Evolutionary conservation across 2,888 invertebrate species (phyloP).

Genomic region (Cistogaster globosa): DNA sequence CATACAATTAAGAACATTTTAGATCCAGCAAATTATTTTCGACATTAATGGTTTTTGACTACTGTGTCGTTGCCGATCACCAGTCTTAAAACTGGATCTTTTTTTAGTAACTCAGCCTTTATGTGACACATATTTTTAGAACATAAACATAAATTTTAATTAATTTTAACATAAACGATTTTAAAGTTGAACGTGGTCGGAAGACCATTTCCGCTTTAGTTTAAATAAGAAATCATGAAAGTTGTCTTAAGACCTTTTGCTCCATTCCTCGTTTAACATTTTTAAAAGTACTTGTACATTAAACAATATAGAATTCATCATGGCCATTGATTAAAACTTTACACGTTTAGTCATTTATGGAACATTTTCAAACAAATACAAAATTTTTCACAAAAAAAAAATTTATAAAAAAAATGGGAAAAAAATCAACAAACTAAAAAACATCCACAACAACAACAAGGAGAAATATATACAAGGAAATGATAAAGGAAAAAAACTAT

Average conservation of each 20-base stretch:
- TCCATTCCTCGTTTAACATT: neutral
- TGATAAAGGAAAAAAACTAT: conserved; percentile 36
- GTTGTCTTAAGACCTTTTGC: neutral
- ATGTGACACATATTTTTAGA: too few species aligned
- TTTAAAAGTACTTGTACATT: conserved; percentile 33
- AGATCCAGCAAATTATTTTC: too few species aligned
- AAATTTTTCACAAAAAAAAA: conserved; percentile 13
- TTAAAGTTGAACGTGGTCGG: too few species aligned
- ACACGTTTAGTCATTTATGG: conserved; percentile 54
- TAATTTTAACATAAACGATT: too few species aligned
- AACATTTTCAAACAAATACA: conserved; percentile 19
- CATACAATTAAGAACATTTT: too few species aligned
- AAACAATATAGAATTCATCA: conserved; percentile 40
- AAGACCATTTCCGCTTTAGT: too few species aligned
- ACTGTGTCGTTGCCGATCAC: too few species aligned
- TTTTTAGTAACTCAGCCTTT: too few species aligned
- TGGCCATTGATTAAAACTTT: conserved; percentile 64
- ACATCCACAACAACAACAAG: neutral
- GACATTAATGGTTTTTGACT: too few species aligned
- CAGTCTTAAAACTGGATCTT: too few species aligned
- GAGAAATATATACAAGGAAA: conserved; percentile 15
- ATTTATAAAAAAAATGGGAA: neutral
- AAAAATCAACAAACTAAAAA: conserved; percentile 14
- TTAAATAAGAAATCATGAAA: too few species aligned
- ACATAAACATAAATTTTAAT: too few species aligned